Evolutionary conservation across 2,113 vertebrate genomes (phyloP), one percentile per base, ranked within the genome.

Genomic region (Circaetus cinerascens): DNA sequence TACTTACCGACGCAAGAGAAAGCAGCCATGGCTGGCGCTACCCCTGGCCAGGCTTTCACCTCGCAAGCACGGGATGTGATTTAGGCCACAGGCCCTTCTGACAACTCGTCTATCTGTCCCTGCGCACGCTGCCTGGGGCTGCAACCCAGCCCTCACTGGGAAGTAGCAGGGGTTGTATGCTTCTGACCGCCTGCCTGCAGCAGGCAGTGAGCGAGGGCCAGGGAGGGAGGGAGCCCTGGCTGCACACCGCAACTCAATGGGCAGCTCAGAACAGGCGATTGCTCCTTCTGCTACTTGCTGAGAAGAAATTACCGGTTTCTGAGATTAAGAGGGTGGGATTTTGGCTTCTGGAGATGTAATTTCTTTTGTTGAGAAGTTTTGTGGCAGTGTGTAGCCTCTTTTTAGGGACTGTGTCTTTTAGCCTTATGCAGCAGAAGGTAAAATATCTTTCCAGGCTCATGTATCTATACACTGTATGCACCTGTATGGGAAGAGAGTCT

Each of bases 121-220:
- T 23, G 36, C 3, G 2, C 6, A 2, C 3, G 1, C 5, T 43
- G 43, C 32, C 32, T 55, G 59, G 15, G 15, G 5, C 72, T 86
- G 34, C 45, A 63, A 2, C n/a, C 27, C 62, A 45, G 11, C 15
- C 9, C 14, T 59, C 34, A 20, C 4, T 1, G 1, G 12, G 3
- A 57, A 22, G 22, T 43, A 64, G 29, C 5, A 6, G 15, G 26
- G 40, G 6, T 43, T 3, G 0, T 30, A 23, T 43, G 18, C 10
- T 71, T 74, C n/a, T 55, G 15, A 26, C 3, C 23, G 8, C 41
- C 17, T 38, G 14, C 26, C 64, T 51, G 23, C 9, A n/a, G 29
- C 17, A 69, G 34, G 7, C n/a, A 78, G 34, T 0, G 5, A 1
- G 1, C 2, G 0, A n/a, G 8, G 23, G 27, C 6, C 2, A 0